Base-by-base conservation (phyloP, 2,888 invertebrate genomes). In the Arctia plantaginis region DNA sequence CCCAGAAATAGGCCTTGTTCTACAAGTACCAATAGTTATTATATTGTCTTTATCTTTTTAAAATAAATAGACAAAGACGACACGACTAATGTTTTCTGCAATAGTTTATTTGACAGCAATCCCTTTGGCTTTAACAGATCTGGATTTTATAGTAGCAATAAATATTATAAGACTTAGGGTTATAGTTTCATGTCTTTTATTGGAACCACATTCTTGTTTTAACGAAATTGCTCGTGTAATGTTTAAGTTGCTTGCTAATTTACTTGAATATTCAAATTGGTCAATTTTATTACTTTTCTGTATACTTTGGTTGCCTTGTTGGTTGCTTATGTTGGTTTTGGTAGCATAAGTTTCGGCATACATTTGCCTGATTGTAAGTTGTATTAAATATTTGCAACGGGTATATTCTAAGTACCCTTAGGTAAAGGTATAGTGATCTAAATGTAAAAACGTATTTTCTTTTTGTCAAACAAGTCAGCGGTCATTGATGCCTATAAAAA, bases 101-200 rank as follows among this genome's bases (percentile, higher is more conserved):
- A 44, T 41, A 64, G 7, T 64, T 64, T 64, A 33, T 64, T 20
- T 75, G 47, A 70, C 75, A 71, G 73, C 71, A 72, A 78, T 75
- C 78, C 72, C 76, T 81, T 76, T 74, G 78, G 75, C 33, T 82
- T 65, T 15, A 75, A 66, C 75, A 74, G 76, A 79, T 77, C 79
- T 79, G 73, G 79, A 81, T 79, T 41, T 27, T 18, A 39, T 44
- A 79, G 47, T 18, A 33, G 23, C 12, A 62, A 62, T 62, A 62
- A 62, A 62, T 62, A 23, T 65, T 65, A 23, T 35, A 65, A 35
- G 65, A 20, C 23, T 65, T 35, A 35, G 35, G 33, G 20, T 33
- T 65, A 65, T 65, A 20, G 65, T 65, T 65, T 65, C 65, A 23
- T 35, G 65, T 35, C 33, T 35, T 65, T 65, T 30, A 62, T 62